phyloP scores from a whole-genome alignment of 2,797 vertebrate species.

The Australoheros facetus region DNA sequence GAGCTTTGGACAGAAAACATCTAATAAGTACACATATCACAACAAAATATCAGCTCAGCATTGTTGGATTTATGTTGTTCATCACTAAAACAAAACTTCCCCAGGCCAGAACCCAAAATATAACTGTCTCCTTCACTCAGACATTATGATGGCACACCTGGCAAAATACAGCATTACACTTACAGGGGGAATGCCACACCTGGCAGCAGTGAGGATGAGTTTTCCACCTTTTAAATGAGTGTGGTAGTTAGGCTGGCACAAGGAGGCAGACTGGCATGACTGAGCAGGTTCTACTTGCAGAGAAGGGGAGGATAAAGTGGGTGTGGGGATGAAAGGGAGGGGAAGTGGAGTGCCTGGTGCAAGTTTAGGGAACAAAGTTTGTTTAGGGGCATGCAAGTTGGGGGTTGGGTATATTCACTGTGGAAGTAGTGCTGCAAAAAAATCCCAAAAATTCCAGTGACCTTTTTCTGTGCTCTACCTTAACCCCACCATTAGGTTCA shows the following conservation, averaged over 20 bases:
- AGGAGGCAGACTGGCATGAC: constrained; percentile 71
- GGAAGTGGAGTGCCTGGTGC: constrained; percentile 4
- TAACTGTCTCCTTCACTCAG: constrained; percentile 49
- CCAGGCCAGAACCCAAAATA: constrained; percentile 1
- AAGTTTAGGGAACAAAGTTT: background rate
- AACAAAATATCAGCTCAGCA: constrained; percentile 6
- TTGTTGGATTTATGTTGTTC: constrained; percentile 17
- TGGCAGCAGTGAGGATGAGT: constrained; percentile 62
- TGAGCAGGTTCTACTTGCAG: constrained; percentile 70
- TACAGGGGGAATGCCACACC: constrained; percentile 69
- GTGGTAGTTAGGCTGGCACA: constrained; percentile 62
- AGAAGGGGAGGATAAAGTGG: constrained; percentile 46
- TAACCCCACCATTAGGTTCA: constrained; percentile 41
- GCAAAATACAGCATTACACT: constrained; percentile 54
- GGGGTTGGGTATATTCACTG: constrained; percentile 29
- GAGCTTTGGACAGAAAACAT: constrained; percentile 22
- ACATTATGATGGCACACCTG: constrained; percentile 65
- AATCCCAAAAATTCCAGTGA: constrained; percentile 75
- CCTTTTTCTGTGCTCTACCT: constrained; percentile 56
- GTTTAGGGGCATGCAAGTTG: constrained; percentile 16
- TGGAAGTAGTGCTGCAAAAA: constrained; percentile 22
- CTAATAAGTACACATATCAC: background rate
- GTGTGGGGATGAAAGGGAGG: constrained; percentile 32
- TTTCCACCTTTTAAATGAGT: constrained; percentile 70
- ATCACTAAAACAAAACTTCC: constrained; percentile 15